Evolutionary conservation across 2,888 invertebrate genomes (phyloP), one percentile per base, ranked within the genome.

Genomic region (Ormyrus rosae): DNA sequence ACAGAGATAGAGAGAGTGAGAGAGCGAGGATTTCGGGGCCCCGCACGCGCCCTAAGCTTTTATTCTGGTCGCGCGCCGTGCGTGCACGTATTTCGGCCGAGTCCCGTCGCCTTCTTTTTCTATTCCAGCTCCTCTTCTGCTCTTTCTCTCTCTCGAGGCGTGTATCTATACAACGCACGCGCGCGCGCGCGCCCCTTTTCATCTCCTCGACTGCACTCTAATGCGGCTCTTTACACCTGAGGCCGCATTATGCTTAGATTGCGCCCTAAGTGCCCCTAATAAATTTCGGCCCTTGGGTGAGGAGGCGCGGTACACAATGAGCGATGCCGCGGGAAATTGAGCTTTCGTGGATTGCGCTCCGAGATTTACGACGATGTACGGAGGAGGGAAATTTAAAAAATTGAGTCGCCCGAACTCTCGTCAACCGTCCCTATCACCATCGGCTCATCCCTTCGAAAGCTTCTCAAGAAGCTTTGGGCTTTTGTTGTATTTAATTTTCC

Each of bases 401-500:
- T 34, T 4, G 34, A 34, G 34, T 34, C 19, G 19, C 19, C 19
- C 19, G 19, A 19, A 19, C 19, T 19, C 19, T 19, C 19, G 19
- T 19, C 34, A 34, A 34, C 34, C 34, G 34, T 34, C 0, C 34
- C 34, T 34, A 3, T 34, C 34, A 4, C 34, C 34, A 4, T 34
- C 34, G 2, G 34, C 34, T 34, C 34, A 34, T 34, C 34, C 34
- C 34, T 34, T 34, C 34, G 34, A 34, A 34, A 34, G 34, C 34
- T 34, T 34, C 34, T 34, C 34, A 4, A 34, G 34, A 34, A 34
- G 34, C 34, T 34, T 34, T 34, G 34, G 34, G 3, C 74, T 73
- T 65, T 78, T 76, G 71, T 77, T 77, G 72, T 80, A 71, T 74
- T 74, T 65, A 78, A 78, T 78, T 81, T 78, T 81, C 60, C 81